A percentile compares a stretch with the other conserved stretches of the same genome.
Conservation (phyloP, 2,797 vertebrate genomes). For the Bufotes viridis region DNA sequence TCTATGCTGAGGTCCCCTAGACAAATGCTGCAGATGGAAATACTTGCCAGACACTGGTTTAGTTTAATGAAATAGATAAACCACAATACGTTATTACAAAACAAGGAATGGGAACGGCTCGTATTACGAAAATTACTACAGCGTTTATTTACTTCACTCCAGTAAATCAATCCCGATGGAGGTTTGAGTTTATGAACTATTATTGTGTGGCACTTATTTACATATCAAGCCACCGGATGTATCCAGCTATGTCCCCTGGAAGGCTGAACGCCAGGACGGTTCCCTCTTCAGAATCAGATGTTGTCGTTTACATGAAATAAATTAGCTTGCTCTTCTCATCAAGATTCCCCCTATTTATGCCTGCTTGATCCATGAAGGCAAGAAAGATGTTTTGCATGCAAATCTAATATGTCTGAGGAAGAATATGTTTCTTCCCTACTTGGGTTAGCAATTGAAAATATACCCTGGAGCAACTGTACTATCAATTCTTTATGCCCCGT, state of each 20-base stretch:
- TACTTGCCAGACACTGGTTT: conserved; percentile 48
- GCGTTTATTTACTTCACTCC: conserved; percentile 60
- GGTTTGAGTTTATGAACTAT: conserved; percentile 59
- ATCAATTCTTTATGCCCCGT: conserved; percentile 63
- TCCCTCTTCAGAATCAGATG: conserved; percentile 55
- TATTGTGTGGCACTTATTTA: conserved; percentile 56
- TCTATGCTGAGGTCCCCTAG: conserved; percentile 33
- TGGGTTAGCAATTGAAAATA: conserved; percentile 59
- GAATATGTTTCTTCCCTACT: conserved; percentile 52
- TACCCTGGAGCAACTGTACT: conserved; percentile 59
- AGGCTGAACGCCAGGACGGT: conserved; percentile 42
- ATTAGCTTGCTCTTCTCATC: conserved; percentile 61
- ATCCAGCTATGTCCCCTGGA: conserved; percentile 59
- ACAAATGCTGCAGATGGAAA: conserved; percentile 38
- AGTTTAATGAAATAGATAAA: conserved; percentile 57
- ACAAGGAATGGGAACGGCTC: conserved; percentile 41
- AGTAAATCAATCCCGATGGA: conserved; percentile 62
- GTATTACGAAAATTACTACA: conserved; percentile 53
- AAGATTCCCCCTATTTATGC: conserved; percentile 61
- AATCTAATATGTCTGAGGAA: conserved; percentile 61
- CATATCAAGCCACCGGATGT: conserved; percentile 59
- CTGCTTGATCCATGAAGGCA: conserved; percentile 57
- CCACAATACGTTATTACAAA: conserved; percentile 56
- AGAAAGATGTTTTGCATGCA: conserved; percentile 63
- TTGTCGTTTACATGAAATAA: conserved; percentile 63